Evolutionary conservation across 2,888 invertebrate species (phyloP).

Genomic region (Drosophila melanocephala): DNA sequence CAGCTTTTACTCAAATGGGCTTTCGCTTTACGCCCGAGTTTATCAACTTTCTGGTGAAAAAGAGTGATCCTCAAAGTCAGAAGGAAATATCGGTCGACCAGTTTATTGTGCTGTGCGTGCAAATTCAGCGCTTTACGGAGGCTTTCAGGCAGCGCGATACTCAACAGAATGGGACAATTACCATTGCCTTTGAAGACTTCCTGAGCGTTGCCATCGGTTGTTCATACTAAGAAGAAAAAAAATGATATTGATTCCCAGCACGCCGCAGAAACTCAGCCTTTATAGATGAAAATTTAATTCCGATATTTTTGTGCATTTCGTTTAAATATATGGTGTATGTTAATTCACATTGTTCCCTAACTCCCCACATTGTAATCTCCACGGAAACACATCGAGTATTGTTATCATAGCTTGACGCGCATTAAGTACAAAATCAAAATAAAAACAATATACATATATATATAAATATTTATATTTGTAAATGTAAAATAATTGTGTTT

Average conservation of each 20-base stretch:
- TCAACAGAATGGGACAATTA: constrained; percentile 92
- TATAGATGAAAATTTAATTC: constrained; percentile 53
- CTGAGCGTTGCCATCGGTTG: constrained; percentile 92
- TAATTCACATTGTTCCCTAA: constrained; percentile 27
- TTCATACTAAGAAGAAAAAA: constrained; percentile 83
- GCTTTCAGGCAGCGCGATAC: constrained; percentile 93
- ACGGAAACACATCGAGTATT: constrained; percentile 56
- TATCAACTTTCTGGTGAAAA: constrained; percentile 89
- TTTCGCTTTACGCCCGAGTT: constrained; percentile 93
- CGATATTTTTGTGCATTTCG: constrained; percentile 52
- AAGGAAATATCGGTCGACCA: constrained; percentile 92
- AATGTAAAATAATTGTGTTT: constrained; percentile 56
- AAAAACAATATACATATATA: constrained; percentile 44
- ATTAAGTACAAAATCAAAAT: constrained; percentile 69
- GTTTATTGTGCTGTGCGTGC: constrained; percentile 95
- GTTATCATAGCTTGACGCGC: constrained; percentile 44
- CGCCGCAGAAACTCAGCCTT: constrained; percentile 34
- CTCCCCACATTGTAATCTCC: constrained; percentile 59
- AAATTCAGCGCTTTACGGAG: constrained; percentile 95
- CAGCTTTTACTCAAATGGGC: constrained; percentile 95
- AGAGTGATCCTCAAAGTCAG: constrained; percentile 88
- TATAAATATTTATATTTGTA: constrained; percentile 56
- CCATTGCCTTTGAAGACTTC: constrained; percentile 96
- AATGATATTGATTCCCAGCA: background rate
- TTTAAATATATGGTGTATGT: constrained; percentile 45